Base-by-base conservation (phyloP, 2,888 invertebrate species). In the Prosopocoilus inquinatus region DNA sequence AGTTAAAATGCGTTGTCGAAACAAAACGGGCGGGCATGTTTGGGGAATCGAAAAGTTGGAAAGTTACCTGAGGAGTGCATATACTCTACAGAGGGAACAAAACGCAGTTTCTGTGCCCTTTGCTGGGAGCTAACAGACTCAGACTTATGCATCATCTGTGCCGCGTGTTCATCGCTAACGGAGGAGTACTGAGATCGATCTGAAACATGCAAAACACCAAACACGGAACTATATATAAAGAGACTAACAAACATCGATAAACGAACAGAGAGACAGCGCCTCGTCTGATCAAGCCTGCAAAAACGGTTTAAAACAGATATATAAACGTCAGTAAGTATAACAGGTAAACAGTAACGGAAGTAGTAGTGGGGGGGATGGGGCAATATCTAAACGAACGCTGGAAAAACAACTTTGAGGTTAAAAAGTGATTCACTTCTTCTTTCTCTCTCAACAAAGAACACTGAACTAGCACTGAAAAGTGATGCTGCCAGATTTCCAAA, bases 21-120 rank as follows among this genome's bases (percentile, higher is more conserved):
- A 43, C n/a, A 7, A 43, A 43, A 28, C 12, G 12, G 20, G 28
- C n/a, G 16, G 16, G 41, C 41, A 41, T 41, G 13, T 41, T 39
- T 9, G 8, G 8, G 8, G 20, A 28, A 28, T 3, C 20, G 20
- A 28, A 28, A 5, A n/a, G n/a, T 3, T 38, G 11, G n/a, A 35
- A 9, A 36, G 49, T 75, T 82, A 88, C 88, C 88, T 77, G 91
- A 87, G 59, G 88, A 88, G 74, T 89, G 84, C 72, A 87, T 88
- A 77, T 88, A 87, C 75, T 91, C 91, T 67, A 91, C 90, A 45
- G 90, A 90, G 61, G 90, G 86, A 53, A 90, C 89, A 79, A 91
- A 91, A 65, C 91, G 85, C 62, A 91, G 80, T 79, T 89, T 90
- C 61, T 89, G 87, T 68, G 83, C 78, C 77, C 80, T 82, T 76